Percentiles rank a stretch among this genome's conserved stretches.
phyloP scores from a whole-genome alignment of 2,888 invertebrate genomes.

The Cephus nigrinus region DNA sequence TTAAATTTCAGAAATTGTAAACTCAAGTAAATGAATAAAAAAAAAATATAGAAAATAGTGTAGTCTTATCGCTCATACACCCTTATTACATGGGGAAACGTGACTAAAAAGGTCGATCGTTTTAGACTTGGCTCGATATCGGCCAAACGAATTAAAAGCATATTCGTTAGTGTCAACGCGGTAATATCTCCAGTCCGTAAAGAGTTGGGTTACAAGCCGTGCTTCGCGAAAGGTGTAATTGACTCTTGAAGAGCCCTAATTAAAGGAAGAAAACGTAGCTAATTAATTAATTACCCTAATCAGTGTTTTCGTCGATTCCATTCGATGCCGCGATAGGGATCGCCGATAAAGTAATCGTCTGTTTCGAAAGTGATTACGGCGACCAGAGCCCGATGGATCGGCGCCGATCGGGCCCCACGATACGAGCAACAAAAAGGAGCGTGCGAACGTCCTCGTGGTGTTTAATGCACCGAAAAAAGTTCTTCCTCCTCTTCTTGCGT shows the following conservation, averaged over 20 bases:
- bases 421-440: background rate
- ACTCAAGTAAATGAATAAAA: no score
- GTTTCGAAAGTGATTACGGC: background rate
- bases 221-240: background rate
- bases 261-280: background rate
- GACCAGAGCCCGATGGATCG: background rate
- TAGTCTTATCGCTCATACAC: background rate
- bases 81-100: accelerated
- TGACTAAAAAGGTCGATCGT: background rate
- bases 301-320: constrained; percentile 1
- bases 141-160: background rate
- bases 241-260: background rate
- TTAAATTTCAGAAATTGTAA: no score
- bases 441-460: background rate
- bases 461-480: background rate
- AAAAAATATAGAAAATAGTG: no score
- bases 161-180: background rate
- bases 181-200: background rate
- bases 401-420: background rate
- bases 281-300: constrained; percentile 4
- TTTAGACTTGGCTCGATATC: background rate
- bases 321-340: background rate
- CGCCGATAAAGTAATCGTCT: background rate
- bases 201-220: background rate
- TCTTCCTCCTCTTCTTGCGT: background rate